Conservation (phyloP, 2,113 vertebrate genomes). For the Rallus limicola region DNA sequence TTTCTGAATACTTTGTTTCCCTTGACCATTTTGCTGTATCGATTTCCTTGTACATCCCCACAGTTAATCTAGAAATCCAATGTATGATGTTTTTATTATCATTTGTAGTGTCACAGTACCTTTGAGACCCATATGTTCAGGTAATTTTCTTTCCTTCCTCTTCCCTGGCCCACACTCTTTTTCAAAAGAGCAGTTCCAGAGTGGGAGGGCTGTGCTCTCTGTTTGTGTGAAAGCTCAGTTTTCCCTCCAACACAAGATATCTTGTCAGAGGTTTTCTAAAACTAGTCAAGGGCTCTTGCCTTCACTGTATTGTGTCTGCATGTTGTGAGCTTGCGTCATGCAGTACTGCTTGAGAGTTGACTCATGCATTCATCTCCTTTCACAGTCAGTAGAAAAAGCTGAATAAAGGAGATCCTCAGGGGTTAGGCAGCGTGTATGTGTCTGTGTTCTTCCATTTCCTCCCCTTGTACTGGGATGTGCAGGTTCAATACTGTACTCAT, state of each 20-base stretch:
- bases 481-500: not conserved
- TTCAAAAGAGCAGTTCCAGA: not conserved
- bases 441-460: not conserved
- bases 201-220: not conserved
- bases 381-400: not conserved
- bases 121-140: not conserved
- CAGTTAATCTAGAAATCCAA: not conserved
- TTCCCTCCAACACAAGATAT: not conserved
- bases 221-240: not conserved
- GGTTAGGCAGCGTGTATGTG: not conserved
- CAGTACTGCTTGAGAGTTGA: not conserved
- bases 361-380: not conserved
- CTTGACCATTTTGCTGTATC: not conserved
- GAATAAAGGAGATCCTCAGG: not conserved
- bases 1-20: not conserved
- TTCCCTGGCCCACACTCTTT: not conserved
- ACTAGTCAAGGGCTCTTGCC: not conserved
- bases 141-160: not conserved
- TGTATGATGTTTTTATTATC: not conserved
- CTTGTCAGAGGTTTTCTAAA: not conserved
- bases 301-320: not conserved
- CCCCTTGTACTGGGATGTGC: not conserved
- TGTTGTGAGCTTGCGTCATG: not conserved
- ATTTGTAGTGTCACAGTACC: not conserved
- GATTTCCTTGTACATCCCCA: not conserved